These are phyloP conservation scores for Oscheius sp. DNA, from an alignment of 1,140 invertebrate species.

Conservation along the genomic window DNA sequence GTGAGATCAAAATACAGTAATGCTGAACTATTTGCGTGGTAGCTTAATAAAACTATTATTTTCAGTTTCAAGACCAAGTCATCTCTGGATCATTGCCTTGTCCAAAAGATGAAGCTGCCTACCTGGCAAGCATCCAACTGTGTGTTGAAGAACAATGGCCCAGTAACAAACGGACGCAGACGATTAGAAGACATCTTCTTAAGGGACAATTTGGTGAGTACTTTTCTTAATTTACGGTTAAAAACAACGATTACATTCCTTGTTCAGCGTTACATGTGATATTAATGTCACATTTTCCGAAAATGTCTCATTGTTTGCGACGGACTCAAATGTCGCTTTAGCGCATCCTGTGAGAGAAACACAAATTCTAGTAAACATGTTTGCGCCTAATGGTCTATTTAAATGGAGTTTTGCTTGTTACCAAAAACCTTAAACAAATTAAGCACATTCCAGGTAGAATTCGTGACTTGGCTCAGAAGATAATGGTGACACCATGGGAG, in stretches of 20 bases:
- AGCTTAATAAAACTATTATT: conserved; percentile 31
- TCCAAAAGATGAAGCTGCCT: conserved; percentile 72
- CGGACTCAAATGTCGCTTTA: no score
- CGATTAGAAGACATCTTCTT: conserved; percentile 56
- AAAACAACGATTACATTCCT: no score
- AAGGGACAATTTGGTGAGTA: conserved; percentile 60
- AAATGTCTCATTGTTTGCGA: no score
- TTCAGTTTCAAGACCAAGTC: conserved; percentile 70
- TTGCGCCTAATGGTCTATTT: no score
- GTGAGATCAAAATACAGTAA: conserved; percentile 27
- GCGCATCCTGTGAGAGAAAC: no score
- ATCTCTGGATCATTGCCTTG: conserved; percentile 70
- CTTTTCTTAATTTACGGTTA: no score
- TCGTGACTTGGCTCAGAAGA: conserved; percentile 58
- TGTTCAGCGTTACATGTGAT: no score
- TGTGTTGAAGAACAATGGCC: conserved; percentile 72
- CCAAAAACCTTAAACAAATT: conserved; percentile 47
- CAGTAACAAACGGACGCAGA: conserved; percentile 58
- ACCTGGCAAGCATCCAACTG: conserved; percentile 71
- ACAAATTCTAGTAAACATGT: no score
- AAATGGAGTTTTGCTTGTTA: no score
- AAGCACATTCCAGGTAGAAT: conserved; percentile 62
- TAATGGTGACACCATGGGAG: conserved; percentile 60
- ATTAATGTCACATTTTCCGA: no score
- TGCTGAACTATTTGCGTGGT: not conserved